Base-by-base conservation (phyloP, 2,888 invertebrate species). In the Spialia ferax region DNA sequence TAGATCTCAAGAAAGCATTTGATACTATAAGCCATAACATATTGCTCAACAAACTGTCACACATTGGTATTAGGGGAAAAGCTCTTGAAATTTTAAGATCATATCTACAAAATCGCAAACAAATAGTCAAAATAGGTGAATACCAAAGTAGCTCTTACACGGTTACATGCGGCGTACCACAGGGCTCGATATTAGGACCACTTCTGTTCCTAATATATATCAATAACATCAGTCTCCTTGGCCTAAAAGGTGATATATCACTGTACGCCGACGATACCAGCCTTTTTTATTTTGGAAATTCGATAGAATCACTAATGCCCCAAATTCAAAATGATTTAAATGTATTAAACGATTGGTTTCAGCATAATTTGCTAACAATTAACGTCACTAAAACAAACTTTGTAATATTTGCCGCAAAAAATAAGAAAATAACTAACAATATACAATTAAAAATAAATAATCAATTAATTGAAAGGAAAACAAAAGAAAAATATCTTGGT, bases 401-500 rank as follows among this genome's bases (percentile, higher is more conserved):
- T 55, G 18, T 63, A n/a, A 29, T 63, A 26, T n/a, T 63, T 18
- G 42, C 54, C 13, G 54, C 54, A 11, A 63, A 63, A 26, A 63
- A 63, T 42, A 63, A 63, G 42, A 55, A 52, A 54, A 11, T 52
- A 8, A 22, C 6, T 8, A 54, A 52, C 38, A 23, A 63, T 11
- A 20, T 42, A 35, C 8, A 22, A 32, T 45, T 63, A 29, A 48
- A 45, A 48, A 63, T 63, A 32, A 63, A 56, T 13, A 15, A 45
- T 29, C 8, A 63, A n/a, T 1, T 22, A 48, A 56, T 63, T n/a
- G 20, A 63, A n/a, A 45, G 18, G 26, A 29, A 45, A 56, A 56
- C 18, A 5, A 13, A 63, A 26, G 71, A 74, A 70, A 73, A 72
- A 70, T 75, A 73, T 45, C 65, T 75, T 1, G 75, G 74, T 0